These are phyloP conservation scores for Nycticryphes semicollaris DNA, from an alignment of 2,113 vertebrate genomes.

Conservation along the genomic window DNA sequence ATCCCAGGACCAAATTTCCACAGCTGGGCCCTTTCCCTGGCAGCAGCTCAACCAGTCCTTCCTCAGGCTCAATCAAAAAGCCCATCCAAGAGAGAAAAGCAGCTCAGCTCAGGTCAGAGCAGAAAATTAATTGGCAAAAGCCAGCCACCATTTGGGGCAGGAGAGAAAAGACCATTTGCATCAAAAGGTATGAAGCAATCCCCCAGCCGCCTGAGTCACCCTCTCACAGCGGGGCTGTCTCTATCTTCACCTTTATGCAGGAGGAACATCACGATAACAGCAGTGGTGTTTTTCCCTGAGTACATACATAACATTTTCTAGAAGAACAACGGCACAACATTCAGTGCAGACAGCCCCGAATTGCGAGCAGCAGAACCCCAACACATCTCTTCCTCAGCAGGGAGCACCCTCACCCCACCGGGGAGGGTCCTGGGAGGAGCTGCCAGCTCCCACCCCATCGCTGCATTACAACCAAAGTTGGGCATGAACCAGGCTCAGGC, in stretches of 20 bases:
- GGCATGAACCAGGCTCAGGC: accelerated
- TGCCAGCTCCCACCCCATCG: accelerated
- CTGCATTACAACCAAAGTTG: not conserved
- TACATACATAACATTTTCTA: accelerated
- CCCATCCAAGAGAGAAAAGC: not conserved
- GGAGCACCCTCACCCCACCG: not conserved
- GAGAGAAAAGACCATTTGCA: not conserved
- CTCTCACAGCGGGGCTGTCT: not conserved
- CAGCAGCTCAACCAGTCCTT: not conserved
- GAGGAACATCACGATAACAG: not conserved
- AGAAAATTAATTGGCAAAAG: accelerated
- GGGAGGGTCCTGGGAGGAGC: not conserved
- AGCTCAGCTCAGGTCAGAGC: not conserved
- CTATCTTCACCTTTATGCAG: not conserved
- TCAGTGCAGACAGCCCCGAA: not conserved
- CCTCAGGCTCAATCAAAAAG: not conserved
- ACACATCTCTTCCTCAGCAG: not conserved
- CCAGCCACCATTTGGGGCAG: not conserved
- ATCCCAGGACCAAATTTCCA: not conserved
- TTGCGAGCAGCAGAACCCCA: not conserved
- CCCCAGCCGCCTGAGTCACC: not conserved
- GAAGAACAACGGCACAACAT: accelerated
- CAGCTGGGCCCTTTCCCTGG: not conserved
- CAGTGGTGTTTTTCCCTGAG: not conserved
- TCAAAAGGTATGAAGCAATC: not conserved